Percentiles rank a stretch among this genome's conserved stretches.
Conservation (phyloP, 2,113 vertebrate species). For the Phocoena sinus region DNA sequence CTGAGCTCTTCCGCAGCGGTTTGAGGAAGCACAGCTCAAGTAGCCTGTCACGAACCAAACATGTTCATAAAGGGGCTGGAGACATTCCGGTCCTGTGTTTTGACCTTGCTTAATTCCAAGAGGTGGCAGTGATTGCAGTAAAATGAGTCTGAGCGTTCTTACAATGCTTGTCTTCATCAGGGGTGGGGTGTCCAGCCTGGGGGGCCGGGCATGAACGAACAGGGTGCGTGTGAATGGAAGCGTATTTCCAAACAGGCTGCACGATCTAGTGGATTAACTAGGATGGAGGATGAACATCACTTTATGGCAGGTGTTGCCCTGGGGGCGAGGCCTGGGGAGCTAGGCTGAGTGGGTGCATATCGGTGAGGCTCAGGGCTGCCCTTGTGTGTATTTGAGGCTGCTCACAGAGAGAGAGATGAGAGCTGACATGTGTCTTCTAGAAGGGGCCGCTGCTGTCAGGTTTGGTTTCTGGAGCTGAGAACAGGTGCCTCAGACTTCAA, state of each 20-base stretch:
- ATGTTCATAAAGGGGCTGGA: background rate
- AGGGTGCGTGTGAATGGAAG: background rate
- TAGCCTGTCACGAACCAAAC: background rate
- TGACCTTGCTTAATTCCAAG: background rate
- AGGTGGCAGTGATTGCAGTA: background rate
- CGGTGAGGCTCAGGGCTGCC: background rate
- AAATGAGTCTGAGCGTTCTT: background rate
- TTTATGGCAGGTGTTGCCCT: background rate
- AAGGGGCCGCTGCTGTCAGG: background rate
- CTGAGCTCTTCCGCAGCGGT: background rate
- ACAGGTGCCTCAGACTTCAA: background rate
- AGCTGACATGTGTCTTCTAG: fast-evolving
- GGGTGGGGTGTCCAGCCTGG: no score
- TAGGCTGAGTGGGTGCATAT: fast-evolving
- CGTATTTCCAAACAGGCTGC: background rate
- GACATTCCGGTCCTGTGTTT: background rate
- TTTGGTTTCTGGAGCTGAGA: background rate
- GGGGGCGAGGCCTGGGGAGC: background rate
- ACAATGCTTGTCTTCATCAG: background rate
- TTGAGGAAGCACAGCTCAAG: background rate
- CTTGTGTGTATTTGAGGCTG: no score
- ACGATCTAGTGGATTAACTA: background rate
- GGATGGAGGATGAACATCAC: fast-evolving
- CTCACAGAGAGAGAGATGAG: background rate
- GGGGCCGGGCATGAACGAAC: background rate